Conservation (phyloP, 2,797 vertebrate genomes). For the Sparus aurata region DNA sequence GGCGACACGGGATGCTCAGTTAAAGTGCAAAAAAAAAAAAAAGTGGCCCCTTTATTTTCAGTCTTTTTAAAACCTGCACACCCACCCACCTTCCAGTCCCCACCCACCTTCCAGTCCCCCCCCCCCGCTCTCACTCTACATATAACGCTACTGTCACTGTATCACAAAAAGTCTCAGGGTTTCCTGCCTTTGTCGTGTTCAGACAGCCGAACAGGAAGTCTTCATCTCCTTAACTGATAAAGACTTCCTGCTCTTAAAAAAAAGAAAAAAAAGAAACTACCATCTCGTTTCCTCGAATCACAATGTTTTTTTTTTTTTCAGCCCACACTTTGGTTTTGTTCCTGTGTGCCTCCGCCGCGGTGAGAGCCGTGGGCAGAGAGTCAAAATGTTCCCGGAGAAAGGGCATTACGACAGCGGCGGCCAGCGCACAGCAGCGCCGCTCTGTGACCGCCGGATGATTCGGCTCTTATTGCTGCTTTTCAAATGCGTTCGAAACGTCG, state of each 20-base stretch:
- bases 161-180: constrained; percentile 33
- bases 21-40: not conserved
- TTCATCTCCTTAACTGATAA: constrained; percentile 58
- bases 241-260: constrained; percentile 50
- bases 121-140: not conserved
- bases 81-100: too few species aligned
- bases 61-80: constrained; percentile 5
- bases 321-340: constrained; percentile 53
- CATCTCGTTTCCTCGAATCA: constrained; percentile 73
- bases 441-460: not conserved
- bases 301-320: constrained; percentile 23
- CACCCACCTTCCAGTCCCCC: not conserved
- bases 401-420: not conserved
- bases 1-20: not conserved
- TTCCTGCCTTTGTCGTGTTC: constrained; percentile 73
- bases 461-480: not conserved
- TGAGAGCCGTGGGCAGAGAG: constrained; percentile 26
- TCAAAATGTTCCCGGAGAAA: constrained; percentile 3
- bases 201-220: constrained; percentile 71
- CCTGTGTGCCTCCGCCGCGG: constrained; percentile 25
- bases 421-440: not conserved
- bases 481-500: not conserved
- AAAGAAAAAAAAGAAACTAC: constrained; percentile 18
- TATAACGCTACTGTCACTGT: constrained; percentile 26
- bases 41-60: not conserved